Evolutionary conservation across 2,113 vertebrate species (phyloP), one percentile per base, ranked within the genome.

Genomic region (Vireo altiloquus): DNA sequence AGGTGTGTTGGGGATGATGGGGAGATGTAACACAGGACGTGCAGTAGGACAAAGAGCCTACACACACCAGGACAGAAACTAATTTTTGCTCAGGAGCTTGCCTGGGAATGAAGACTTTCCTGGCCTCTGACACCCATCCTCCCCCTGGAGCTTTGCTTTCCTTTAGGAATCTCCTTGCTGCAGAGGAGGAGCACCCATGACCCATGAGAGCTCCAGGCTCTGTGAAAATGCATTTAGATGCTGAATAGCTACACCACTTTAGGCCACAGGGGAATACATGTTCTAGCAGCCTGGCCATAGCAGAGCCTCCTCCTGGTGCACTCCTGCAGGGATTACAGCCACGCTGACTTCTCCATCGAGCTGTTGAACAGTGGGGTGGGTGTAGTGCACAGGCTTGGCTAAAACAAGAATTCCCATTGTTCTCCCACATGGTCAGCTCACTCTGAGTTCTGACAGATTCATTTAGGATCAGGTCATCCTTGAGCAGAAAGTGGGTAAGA

Each of bases 281-380:
- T 31, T 75, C 27, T 4, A 69, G 76, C 71, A 89, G 59, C n/a
- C 50, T 61, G 30, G 37, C 24, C 31, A 7, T 6, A 27, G 64
- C 71, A 80, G 83, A 74, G 33, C 65, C 87, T 79, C n/a, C 78
- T 71, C 5, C 77, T 35, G 31, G 70, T 44, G 47, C 88, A 82
- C 46, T 75, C 74, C 53, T 16, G 23, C 59, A 46, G 59, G 42
- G 63, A 50, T 82, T 83, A 52, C 37, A 63, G 53, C 39, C 6
- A 2, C n/a, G 23, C 24, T 10, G 42, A 70, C 42, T 65, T n/a
- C 39, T 88, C 71, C 2, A 3, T 46, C 1, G 5, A 71, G 68
- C 49, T 3, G 2, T 14, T 69, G 33, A 88, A 40, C 0, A 0
- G 17, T 11, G 12, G 61, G 47, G 27, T 74, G 54, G 59, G 18